Evolutionary conservation across 2,888 invertebrate species (phyloP).

Genomic region (Diadegma fenestrale): DNA sequence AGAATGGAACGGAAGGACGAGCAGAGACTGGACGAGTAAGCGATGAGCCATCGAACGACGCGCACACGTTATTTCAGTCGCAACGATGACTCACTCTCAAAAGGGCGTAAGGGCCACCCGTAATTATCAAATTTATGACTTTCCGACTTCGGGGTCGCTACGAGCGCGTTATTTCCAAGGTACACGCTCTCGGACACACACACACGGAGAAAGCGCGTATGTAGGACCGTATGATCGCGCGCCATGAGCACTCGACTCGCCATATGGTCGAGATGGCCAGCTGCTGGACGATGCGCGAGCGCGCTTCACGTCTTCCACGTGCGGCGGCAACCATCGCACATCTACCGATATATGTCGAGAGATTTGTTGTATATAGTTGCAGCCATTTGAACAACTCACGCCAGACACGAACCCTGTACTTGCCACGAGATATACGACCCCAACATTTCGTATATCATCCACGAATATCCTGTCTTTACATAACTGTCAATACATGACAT

Average conservation of each 20-base stretch:
- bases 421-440: slow-evolving; percentile 76
- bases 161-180: not conserved
- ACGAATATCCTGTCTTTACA: slow-evolving; percentile 18
- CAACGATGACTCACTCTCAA: not conserved
- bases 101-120: not conserved
- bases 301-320: slow-evolving; percentile 72
- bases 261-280: slow-evolving; percentile 81
- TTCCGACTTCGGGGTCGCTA: not conserved
- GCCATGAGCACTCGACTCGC: slow-evolving; percentile 62
- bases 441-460: slow-evolving; percentile 67
- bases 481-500: not conserved
- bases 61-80: not conserved
- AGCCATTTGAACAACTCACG: slow-evolving; percentile 51
- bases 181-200: not conserved
- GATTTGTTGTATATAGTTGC: not conserved
- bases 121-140: slow-evolving; percentile 5
- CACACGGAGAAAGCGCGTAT: not conserved
- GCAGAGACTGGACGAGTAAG: slow-evolving; percentile 10
- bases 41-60: slow-evolving; percentile 28
- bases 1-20: slow-evolving; percentile 44
- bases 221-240: slow-evolving; percentile 22
- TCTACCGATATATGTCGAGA: slow-evolving; percentile 17
- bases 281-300: slow-evolving; percentile 69
- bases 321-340: slow-evolving; percentile 43
- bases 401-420: slow-evolving; percentile 54